A percentile compares a stretch with the other conserved stretches of the same genome.
Evolutionary conservation across 2,113 vertebrate species (phyloP).

Genomic region (Thymallus thymallus): DNA sequence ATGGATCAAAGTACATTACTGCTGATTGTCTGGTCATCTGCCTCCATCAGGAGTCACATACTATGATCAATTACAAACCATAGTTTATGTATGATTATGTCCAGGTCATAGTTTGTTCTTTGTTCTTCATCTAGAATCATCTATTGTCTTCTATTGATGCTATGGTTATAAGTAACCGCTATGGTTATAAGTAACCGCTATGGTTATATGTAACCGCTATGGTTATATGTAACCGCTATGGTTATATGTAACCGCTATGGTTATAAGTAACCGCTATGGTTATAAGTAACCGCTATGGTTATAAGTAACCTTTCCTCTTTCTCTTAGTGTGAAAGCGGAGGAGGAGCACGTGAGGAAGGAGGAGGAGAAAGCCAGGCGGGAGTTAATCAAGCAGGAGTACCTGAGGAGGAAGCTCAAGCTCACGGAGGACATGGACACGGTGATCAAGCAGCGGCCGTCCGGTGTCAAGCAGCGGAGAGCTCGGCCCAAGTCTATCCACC

Average conservation of each 20-base stretch:
- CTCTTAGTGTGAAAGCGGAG: conserved; percentile 87
- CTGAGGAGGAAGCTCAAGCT: conserved; percentile 94
- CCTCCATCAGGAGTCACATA: too few relatives aligned
- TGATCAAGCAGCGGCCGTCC: conserved; percentile 84
- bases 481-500: conserved; percentile 93
- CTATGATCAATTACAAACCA: too few relatives aligned
- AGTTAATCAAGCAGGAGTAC: conserved; percentile 97
- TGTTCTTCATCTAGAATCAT: too few relatives aligned
- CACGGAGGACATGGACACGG: conserved; percentile 93
- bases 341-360: conserved; percentile 94
- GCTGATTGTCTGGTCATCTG: too few relatives aligned
- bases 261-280: not conserved
- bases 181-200: not conserved
- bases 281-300: not conserved
- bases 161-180: not conserved
- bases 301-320: not conserved
- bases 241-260: too few relatives aligned
- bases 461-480: conserved; percentile 82
- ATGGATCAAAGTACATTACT: too few relatives aligned
- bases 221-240: not conserved
- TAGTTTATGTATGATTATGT: too few relatives aligned
- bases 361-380: conserved; percentile 87
- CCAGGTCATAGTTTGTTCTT: too few relatives aligned
- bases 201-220: not conserved
- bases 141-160: too few relatives aligned